A percentile compares a stretch with the other conserved stretches of the same genome.
Conservation (phyloP, 1,140 invertebrate species). For the Zaprionus kolodkinae region DNA sequence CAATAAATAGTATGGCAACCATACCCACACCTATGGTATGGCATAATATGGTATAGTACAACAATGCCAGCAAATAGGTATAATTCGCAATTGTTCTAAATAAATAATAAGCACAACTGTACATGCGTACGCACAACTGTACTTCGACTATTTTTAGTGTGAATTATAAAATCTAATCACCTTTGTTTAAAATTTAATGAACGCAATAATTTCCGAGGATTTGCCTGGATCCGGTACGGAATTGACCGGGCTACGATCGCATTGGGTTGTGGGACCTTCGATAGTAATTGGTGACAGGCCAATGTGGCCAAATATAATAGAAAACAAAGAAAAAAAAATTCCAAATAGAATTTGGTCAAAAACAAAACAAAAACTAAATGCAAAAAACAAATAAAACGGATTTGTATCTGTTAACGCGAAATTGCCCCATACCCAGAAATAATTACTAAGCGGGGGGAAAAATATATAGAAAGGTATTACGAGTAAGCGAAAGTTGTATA, state of each 20-base stretch:
- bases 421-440: constrained; percentile 11
- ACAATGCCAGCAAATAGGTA: constrained; percentile 63
- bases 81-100: constrained; percentile 68
- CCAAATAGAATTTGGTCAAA: constrained; percentile 39
- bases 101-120: constrained; percentile 77
- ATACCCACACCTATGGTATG: background rate
- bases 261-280: background rate
- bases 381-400: constrained; percentile 76
- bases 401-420: constrained; percentile 68
- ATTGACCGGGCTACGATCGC: background rate
- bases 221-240: constrained; percentile 29
- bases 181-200: constrained; percentile 84
- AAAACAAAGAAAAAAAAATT: constrained; percentile 44
- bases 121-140: constrained; percentile 57
- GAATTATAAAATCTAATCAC: constrained; percentile 82
- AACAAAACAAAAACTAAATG: constrained; percentile 47
- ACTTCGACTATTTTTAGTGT: constrained; percentile 37
- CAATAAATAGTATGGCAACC: constrained; percentile 5
- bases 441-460: constrained; percentile 37
- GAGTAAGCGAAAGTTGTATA: background rate
- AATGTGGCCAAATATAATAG: constrained; percentile 8
- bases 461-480: background rate
- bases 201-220: constrained; percentile 78
- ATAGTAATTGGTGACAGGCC: constrained; percentile 66
- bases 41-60: background rate